Conservation (phyloP, 2,888 invertebrate genomes). For the Danaus chrysippus region DNA sequence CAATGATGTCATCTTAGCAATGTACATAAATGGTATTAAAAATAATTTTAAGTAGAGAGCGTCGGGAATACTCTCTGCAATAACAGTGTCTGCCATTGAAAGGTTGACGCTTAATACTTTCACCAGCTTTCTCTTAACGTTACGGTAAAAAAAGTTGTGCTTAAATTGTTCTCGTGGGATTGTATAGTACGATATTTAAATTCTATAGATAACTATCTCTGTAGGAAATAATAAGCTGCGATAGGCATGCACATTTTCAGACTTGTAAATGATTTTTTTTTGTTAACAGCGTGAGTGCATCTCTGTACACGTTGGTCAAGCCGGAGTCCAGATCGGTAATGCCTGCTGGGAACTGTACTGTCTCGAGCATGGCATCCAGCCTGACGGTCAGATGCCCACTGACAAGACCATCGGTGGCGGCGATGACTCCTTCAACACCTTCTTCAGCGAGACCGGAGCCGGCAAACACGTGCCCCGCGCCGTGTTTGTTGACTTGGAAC, state of each 20-base stretch:
- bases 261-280: conserved; percentile 20
- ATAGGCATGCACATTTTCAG: not conserved
- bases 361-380: conserved; percentile 94
- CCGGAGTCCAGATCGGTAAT: conserved; percentile 93
- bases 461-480: conserved; percentile 97
- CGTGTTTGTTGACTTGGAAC: conserved; percentile 97
- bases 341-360: conserved; percentile 95
- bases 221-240: no score
- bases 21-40: no score
- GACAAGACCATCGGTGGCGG: conserved; percentile 94
- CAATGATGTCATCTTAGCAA: no score
- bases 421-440: conserved; percentile 97
- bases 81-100: no score
- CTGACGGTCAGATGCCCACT: conserved; percentile 95
- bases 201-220: no score
- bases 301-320: conserved; percentile 80
- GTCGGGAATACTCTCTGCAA: no score
- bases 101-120: no score
- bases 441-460: conserved; percentile 95
- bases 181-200: no score
- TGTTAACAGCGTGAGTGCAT: conserved; percentile 80
- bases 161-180: no score
- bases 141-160: no score
- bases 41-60: no score
- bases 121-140: no score